Base-by-base conservation (phyloP, 2,888 invertebrate species). In the Pachliopta kotzebuea region DNA sequence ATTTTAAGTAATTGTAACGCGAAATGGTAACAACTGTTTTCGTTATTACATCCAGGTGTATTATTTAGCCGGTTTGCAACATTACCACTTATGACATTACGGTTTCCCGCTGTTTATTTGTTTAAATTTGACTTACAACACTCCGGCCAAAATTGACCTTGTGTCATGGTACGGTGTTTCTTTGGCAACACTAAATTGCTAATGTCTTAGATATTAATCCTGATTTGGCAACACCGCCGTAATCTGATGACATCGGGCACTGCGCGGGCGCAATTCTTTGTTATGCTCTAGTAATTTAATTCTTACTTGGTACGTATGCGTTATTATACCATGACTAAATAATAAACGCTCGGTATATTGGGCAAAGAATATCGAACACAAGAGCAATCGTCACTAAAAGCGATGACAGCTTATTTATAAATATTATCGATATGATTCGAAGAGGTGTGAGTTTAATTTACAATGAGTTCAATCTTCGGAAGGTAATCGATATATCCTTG, bases 151-250 rank as follows among this genome's bases (percentile, higher is more conserved):
- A 74, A 71, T 66, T 72, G 81, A 83, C 88, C 88, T 88, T 86
- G 84, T 70, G 70, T 71, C 67, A 69, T 73, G 73, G 70, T 73
- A 71, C 73, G 73, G 74, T 75, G 76, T 79, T 75, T 76, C 78
- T 83, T 81, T 81, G 77, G 76, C 77, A 80, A 81, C 67, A 62
- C 52, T 65, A 75, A 73, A 80, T 84, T 84, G 83, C 84, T 79
- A 81, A 80, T 81, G 81, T 78, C 70, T 80, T 74, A 82, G 85
- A 85, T 86, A 85, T 84, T 84, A 86, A 86, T 85, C 83, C 84
- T 74, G 71, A 77, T 83, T 84, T 77, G 70, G 86, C 74, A 76
- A 78, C 68, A 24, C 37, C 71, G 69, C 70, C 70, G 73, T 70
- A 71, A 73, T 64, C 68, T 70, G 68, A 72, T 74, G 77, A 77